Evolutionary conservation across 2,113 vertebrate species (phyloP).

Genomic region (Pantherophis guttatus): DNA sequence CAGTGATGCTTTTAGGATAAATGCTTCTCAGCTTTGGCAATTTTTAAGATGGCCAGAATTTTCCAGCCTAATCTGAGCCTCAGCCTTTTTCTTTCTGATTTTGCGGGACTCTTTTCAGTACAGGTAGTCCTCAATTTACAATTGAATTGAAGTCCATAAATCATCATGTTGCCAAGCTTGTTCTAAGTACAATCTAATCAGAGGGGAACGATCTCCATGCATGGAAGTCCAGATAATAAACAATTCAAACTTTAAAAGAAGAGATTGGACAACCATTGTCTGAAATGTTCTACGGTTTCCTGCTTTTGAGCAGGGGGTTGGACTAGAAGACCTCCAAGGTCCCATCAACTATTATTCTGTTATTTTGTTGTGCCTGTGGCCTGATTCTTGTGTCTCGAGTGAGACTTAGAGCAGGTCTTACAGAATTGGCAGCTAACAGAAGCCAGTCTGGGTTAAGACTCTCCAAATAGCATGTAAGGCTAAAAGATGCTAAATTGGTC

Average conservation of each 20-base stretch:
- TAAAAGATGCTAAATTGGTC: slow-evolving; percentile 43
- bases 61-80: background rate
- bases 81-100: background rate
- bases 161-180: too few species aligned
- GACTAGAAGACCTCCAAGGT: too few species aligned
- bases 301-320: too few species aligned
- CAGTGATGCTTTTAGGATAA: too few species aligned
- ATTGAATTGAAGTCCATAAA: too few species aligned
- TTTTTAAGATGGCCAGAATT: background rate
- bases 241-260: too few species aligned
- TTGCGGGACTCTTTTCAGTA: background rate
- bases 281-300: too few species aligned
- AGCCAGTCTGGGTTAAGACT: slow-evolving; percentile 35
- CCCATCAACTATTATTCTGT: too few species aligned
- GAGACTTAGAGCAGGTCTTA: slow-evolving; percentile 31
- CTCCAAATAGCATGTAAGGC: slow-evolving; percentile 53
- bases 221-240: background rate
- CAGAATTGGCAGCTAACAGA: slow-evolving; percentile 41
- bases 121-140: too few species aligned
- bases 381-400: background rate
- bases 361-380: too few species aligned
- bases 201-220: background rate
- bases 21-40: too few species aligned
- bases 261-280: too few species aligned
- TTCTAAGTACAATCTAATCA: slow-evolving; percentile 13